These are phyloP conservation scores for Lordiphosa clarofinis DNA, from an alignment of 1,140 invertebrate genomes.

Conservation along the genomic window DNA sequence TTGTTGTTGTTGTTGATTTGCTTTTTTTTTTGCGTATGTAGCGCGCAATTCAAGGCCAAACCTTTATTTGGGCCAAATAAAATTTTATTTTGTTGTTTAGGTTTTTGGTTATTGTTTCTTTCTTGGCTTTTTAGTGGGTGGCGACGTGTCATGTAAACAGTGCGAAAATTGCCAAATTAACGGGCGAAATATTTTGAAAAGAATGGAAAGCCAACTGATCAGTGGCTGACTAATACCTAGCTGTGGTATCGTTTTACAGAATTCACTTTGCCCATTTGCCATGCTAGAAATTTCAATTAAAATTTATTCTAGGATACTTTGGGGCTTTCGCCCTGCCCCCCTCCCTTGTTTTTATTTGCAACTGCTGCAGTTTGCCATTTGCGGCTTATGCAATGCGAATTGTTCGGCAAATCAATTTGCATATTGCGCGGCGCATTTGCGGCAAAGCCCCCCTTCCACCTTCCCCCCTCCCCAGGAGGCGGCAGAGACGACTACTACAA, in stretches of 20 bases:
- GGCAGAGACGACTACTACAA: conserved; percentile 18
- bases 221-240: no score
- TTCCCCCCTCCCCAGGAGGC: conserved; percentile 12
- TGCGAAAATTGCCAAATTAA: conserved; percentile 53
- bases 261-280: no score
- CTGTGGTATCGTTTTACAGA: no score
- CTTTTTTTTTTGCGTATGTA: conserved; percentile 37
- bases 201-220: no score
- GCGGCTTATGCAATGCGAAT: conserved; percentile 72
- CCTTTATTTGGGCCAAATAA: conserved; percentile 61
- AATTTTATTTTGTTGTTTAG: conserved; percentile 14
- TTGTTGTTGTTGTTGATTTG: conserved; percentile 28
- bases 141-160: conserved; percentile 40
- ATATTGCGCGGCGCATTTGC: conserved; percentile 71
- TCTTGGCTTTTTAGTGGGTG: conserved; percentile 18
- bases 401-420: conserved; percentile 73
- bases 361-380: conserved; percentile 34
- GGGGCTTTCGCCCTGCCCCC: no score
- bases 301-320: background rate
- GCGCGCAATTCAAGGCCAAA: conserved; percentile 63
- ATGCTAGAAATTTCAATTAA: conserved; percentile 1
- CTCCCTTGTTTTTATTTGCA: conserved; percentile 14
- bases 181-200: conserved; percentile 14
- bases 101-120: conserved; percentile 3
- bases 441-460: conserved; percentile 18